These are phyloP conservation scores for Pygmarrhopalites habei DNA, from an alignment of 1,140 invertebrate species.

Conservation along the genomic window DNA sequence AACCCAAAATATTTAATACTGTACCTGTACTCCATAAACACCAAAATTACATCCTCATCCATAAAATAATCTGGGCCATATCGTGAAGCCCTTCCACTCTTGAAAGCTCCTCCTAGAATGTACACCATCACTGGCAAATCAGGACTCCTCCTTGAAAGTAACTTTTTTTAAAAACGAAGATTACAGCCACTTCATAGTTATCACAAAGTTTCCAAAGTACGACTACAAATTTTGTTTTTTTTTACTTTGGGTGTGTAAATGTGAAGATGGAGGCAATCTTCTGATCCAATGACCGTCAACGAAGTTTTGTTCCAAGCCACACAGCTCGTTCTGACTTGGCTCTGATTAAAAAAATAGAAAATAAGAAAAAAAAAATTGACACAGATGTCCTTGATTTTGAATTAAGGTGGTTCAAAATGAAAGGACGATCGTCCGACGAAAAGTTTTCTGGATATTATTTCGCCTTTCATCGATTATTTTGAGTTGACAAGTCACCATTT, in stretches of 20 bases:
- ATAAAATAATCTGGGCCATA: background rate
- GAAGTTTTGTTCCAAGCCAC: background rate
- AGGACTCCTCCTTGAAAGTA: background rate
- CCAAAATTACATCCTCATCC: background rate
- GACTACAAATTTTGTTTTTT: background rate
- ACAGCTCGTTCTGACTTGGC: background rate
- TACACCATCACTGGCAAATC: background rate
- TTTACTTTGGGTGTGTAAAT: background rate
- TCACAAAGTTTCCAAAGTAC: background rate
- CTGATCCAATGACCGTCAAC: background rate
- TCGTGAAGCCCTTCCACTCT: background rate
- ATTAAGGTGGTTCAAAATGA: no score
- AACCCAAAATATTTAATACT: background rate
- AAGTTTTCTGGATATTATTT: no score
- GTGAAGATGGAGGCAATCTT: background rate
- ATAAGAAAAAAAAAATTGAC: no score
- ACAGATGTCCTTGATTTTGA: no score
- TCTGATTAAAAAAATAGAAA: background rate
- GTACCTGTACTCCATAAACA: background rate
- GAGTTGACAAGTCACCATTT: no score
- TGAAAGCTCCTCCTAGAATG: background rate
- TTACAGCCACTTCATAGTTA: background rate
- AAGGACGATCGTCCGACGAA: no score
- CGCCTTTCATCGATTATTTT: no score
- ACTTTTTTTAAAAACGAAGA: background rate